Conservation (phyloP, 2,113 vertebrate genomes). For the Rana temporaria region DNA sequence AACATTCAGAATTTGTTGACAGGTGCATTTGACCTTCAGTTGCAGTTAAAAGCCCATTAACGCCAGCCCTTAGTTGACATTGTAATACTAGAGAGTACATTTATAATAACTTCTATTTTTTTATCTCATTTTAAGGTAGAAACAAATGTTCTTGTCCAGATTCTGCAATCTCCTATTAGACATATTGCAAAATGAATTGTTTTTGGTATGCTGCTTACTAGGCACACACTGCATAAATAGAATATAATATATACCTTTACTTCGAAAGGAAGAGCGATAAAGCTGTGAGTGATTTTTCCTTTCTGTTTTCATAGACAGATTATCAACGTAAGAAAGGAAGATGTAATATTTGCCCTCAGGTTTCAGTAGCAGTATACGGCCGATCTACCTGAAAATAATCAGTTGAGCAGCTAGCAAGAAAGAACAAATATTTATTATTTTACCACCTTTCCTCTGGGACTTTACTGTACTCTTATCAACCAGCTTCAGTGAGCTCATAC, state of each 20-base stretch:
- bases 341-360: slow-evolving; percentile 36
- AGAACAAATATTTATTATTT: slow-evolving; percentile 46
- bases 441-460: slow-evolving; percentile 30
- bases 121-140: background rate
- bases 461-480: slow-evolving; percentile 38
- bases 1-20: no score
- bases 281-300: slow-evolving; percentile 29
- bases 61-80: no score
- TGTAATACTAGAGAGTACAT: no score
- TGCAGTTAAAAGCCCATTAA: no score
- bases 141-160: background rate
- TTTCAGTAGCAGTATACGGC: slow-evolving; percentile 3
- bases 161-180: background rate
- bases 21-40: no score
- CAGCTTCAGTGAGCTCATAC: slow-evolving; percentile 31
- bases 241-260: slow-evolving; percentile 22
- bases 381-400: slow-evolving; percentile 41
- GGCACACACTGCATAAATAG: slow-evolving; percentile 5
- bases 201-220: background rate
- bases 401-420: slow-evolving; percentile 28
- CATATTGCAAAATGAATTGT: background rate
- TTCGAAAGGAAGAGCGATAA: slow-evolving; percentile 33
- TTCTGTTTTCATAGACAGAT: slow-evolving; percentile 21
- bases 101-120: no score
- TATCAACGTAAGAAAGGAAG: slow-evolving; percentile 23